phyloP scores from a whole-genome alignment of 2,888 invertebrate genomes.

The Argyresthia goedartella region DNA sequence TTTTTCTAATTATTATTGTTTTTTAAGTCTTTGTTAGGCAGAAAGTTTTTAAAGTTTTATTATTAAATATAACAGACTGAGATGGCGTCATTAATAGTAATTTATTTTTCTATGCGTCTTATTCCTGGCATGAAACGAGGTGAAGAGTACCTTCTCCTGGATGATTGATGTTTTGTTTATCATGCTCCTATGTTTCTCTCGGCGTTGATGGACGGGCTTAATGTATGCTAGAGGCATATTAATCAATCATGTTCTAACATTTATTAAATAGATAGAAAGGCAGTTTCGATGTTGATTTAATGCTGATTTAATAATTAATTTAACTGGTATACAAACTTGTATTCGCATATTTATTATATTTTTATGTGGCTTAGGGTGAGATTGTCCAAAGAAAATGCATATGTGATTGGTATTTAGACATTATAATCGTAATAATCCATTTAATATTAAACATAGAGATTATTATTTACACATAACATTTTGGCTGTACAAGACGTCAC shows the following conservation, averaged over 20 bases:
- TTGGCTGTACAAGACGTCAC: conserved; percentile 57
- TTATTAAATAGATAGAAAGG: conserved; percentile 41
- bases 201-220: conserved; percentile 54
- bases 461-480: conserved; percentile 62
- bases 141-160: not conserved
- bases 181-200: conserved; percentile 27
- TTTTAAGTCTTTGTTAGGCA: not conserved
- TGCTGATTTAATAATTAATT: conserved; percentile 21
- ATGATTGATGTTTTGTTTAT: conserved; percentile 44
- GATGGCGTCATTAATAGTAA: no score
- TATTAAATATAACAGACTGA: not conserved
- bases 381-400: conserved; percentile 24
- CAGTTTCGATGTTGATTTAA: conserved; percentile 21
- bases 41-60: not conserved
- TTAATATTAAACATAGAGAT: conserved; percentile 61
- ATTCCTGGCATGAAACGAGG: not conserved
- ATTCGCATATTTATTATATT: not conserved
- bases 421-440: conserved; percentile 65
- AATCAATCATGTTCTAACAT: conserved; percentile 51
- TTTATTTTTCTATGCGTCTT: not conserved
- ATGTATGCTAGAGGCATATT: conserved; percentile 48
- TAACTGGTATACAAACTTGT: not conserved
- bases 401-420: conserved; percentile 51
- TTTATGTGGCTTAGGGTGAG: not conserved
- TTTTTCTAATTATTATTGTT: conserved; percentile 35